These are phyloP conservation scores for Steatornis caripensis DNA, from an alignment of 2,113 vertebrate species.

Conservation along the genomic window DNA sequence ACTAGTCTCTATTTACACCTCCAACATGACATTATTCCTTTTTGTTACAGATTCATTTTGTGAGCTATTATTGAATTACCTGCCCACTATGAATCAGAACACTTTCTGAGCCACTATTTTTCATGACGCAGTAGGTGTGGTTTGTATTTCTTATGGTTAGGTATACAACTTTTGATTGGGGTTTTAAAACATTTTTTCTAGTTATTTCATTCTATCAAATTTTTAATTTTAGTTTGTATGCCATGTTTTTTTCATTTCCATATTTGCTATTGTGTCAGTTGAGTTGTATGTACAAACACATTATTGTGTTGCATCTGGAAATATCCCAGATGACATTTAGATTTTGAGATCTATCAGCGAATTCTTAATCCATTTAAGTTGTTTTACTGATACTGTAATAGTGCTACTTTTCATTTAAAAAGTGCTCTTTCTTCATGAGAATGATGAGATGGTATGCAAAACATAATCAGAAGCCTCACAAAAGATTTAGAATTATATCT, in stretches of 20 bases:
- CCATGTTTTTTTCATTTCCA: neutral
- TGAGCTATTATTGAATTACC: neutral
- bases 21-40: neutral
- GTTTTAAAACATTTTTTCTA: neutral
- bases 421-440: rapidly evolving
- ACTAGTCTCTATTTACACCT: neutral
- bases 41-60: neutral
- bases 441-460: neutral
- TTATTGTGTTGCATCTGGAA: neutral
- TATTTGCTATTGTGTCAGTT: neutral
- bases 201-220: neutral
- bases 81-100: neutral
- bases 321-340: neutral
- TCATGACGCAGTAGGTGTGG: neutral
- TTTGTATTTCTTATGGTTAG: neutral
- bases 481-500: neutral
- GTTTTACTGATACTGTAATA: neutral
- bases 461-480: neutral
- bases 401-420: neutral
- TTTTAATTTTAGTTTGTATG: neutral
- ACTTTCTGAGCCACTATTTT: neutral
- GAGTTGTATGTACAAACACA: neutral
- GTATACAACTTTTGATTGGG: neutral
- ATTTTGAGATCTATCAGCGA: neutral
- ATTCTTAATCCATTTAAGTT: neutral